phyloP scores from a whole-genome alignment of 2,888 invertebrate species.

The Drosophila koepferae region DNA sequence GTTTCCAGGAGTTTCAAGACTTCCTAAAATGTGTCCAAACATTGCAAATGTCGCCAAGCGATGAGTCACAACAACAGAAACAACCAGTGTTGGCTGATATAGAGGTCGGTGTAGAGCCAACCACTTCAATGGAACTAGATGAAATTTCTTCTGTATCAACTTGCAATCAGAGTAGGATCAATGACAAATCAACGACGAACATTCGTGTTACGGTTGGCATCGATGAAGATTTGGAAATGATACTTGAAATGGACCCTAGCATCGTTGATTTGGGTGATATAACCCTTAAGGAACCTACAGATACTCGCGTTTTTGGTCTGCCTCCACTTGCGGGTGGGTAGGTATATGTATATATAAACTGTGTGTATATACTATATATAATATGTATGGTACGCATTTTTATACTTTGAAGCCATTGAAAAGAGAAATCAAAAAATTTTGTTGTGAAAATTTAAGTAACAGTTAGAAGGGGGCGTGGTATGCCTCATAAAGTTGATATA shows the following conservation, averaged over 20 bases:
- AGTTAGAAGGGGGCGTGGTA: too few species aligned
- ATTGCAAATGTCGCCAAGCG: conserved; percentile 69
- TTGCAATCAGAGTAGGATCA: neutral
- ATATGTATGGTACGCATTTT: neutral
- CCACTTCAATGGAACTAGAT: conserved; percentile 62
- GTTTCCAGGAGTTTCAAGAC: conserved; percentile 76
- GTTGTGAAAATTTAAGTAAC: too few species aligned
- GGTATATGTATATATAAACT: conserved; percentile 36
- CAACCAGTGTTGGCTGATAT: conserved; percentile 28
- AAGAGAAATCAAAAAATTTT: too few species aligned
- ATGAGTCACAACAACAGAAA: neutral
- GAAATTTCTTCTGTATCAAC: conserved; percentile 15
- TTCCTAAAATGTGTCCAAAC: conserved; percentile 76
- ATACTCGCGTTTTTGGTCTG: conserved; percentile 74
- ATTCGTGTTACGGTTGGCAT: conserved; percentile 87
- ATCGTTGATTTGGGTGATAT: conserved; percentile 86
- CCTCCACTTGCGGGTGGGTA: conserved; percentile 84
- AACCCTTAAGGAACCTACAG: conserved; percentile 59
- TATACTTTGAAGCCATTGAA: too few species aligned
- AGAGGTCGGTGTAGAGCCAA: conserved; percentile 79
- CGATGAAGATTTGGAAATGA: conserved; percentile 87
- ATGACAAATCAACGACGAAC: conserved; percentile 61
- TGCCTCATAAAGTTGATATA: too few species aligned
- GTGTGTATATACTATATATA: neutral
- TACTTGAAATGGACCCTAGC: conserved; percentile 88